Evolutionary conservation across 2,888 invertebrate species (phyloP).

Genomic region (Patella ulyssiponensis): DNA sequence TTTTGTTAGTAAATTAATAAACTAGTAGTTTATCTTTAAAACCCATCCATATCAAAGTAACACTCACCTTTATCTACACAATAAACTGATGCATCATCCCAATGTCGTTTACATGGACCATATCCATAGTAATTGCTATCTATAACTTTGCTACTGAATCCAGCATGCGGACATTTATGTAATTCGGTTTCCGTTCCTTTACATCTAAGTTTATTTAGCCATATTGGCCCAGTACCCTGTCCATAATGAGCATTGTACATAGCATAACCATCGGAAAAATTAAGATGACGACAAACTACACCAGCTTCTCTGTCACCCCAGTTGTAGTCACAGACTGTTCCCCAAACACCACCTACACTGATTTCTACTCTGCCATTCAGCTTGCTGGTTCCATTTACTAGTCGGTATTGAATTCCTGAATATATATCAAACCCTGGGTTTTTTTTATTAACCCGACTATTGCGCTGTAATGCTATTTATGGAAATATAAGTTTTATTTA

Average conservation of each 20-base stretch:
- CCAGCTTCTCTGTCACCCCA: conserved; percentile 81
- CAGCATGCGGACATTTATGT: conserved; percentile 58
- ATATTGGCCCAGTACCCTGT: conserved; percentile 62
- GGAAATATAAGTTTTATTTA: no score
- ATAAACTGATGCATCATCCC: conserved; percentile 57
- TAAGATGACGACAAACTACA: conserved; percentile 72
- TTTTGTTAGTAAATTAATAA: no score
- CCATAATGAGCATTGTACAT: conserved; percentile 46
- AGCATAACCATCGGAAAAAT: conserved; percentile 56
- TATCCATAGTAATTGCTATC: conserved; percentile 35
- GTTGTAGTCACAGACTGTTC: conserved; percentile 82
- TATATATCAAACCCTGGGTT: not conserved
- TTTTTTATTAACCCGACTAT: no score
- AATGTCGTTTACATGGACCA: conserved; percentile 52
- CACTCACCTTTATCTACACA: conserved; percentile 59
- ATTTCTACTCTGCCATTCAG: conserved; percentile 76
- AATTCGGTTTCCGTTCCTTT: conserved; percentile 52
- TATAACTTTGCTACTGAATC: conserved; percentile 50
- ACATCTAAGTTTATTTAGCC: conserved; percentile 62
- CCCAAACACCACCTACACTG: conserved; percentile 80
- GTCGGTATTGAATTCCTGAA: conserved; percentile 55
- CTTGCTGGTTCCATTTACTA: conserved; percentile 37
- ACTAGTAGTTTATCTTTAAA: no score
- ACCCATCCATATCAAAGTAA: no score
- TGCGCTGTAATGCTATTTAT: no score